These are phyloP conservation scores for Pedetes capensis DNA, from an alignment of 2,113 vertebrate species.

Conservation along the genomic window DNA sequence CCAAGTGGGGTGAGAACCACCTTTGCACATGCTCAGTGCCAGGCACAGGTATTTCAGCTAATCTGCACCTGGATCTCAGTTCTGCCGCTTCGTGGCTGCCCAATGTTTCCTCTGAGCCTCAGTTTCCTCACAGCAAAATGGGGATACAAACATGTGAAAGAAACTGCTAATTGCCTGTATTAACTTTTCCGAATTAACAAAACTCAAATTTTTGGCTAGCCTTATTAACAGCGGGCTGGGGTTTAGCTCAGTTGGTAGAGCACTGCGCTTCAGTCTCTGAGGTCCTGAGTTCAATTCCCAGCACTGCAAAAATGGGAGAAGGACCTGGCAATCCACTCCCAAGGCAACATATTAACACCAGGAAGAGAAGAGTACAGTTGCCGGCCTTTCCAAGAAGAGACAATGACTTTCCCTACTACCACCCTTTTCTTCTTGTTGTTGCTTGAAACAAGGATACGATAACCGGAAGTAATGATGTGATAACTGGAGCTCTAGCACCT, in stretches of 20 bases:
- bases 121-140: not conserved
- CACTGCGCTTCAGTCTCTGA: no score
- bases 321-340: no score
- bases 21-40: accelerated
- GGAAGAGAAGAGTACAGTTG: not conserved
- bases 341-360: not conserved
- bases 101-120: not conserved
- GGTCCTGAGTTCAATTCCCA: no score
- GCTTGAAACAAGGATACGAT: not conserved
- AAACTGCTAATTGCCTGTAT: not conserved
- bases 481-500: not conserved
- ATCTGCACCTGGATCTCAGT: not conserved
- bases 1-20: not conserved
- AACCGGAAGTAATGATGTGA: not conserved
- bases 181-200: not conserved
- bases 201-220: not conserved
- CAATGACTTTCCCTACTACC: not conserved
- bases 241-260: no score
- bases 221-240: not conserved
- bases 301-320: no score
- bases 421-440: not conserved
- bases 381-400: not conserved
- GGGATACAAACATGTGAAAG: not conserved
- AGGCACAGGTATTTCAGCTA: not conserved
- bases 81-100: not conserved